Conservation (phyloP, 2,113 vertebrate species). For the Desmodus rotundus region DNA sequence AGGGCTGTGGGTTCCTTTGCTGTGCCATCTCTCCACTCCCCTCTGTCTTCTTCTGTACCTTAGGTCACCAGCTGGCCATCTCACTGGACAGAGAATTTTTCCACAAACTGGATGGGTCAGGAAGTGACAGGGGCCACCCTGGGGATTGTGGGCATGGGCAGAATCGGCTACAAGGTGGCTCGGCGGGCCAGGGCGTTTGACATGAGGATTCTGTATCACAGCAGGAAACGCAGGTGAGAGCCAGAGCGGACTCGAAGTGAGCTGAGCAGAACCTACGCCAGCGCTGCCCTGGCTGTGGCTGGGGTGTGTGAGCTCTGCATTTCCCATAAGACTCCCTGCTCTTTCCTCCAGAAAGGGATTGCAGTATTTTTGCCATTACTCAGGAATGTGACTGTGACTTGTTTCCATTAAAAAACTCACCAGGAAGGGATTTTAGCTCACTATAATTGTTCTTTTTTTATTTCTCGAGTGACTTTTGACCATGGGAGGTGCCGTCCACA, state of each 20-base stretch:
- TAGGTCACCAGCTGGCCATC: constrained; percentile 68
- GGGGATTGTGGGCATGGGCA: constrained; percentile 83
- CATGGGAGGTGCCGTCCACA: neutral
- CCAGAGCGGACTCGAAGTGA: neutral
- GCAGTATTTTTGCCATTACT: neutral
- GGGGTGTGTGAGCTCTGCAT: neutral
- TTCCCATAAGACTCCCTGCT: neutral
- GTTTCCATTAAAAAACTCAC: neutral
- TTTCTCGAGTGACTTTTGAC: neutral
- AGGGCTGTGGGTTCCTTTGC: neutral
- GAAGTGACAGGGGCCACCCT: constrained; percentile 75
- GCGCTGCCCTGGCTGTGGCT: neutral
- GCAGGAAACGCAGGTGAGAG: constrained; percentile 77
- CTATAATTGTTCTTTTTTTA: neutral
- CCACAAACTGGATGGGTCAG: constrained; percentile 75
- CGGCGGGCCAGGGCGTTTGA: constrained; percentile 79
- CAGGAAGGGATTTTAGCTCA: neutral
- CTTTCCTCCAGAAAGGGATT: neutral
- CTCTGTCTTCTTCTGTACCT: neutral
- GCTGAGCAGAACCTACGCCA: accelerated
- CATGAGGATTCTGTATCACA: constrained; percentile 83
- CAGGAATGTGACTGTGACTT: neutral
- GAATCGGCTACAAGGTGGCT: constrained; percentile 79
- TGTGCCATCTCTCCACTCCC: neutral
- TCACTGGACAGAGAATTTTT: constrained; percentile 64